phyloP scores from a whole-genome alignment of 1,140 invertebrate genomes.

The Apis dorsata region DNA sequence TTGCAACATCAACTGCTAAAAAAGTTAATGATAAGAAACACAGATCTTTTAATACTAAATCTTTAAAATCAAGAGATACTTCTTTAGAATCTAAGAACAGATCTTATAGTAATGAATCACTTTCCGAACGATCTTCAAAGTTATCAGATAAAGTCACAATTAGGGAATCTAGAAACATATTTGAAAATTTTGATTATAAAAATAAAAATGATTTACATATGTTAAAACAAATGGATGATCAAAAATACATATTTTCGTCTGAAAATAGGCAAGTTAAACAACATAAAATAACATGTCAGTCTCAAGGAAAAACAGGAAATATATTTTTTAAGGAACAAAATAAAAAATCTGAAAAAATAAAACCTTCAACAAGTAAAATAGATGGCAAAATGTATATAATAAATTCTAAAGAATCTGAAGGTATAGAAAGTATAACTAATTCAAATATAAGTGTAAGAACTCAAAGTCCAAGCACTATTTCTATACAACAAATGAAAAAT shows the following conservation, averaged over 20 bases:
- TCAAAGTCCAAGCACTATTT: conserved; percentile 50
- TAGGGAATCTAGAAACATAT: conserved; percentile 64
- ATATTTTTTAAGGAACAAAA: conserved; percentile 59
- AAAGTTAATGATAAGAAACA: conserved; percentile 73
- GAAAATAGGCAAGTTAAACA: conserved; percentile 63
- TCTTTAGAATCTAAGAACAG: conserved; percentile 65
- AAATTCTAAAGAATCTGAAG: conserved; percentile 68
- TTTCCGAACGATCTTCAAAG: conserved; percentile 60
- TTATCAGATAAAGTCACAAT: conserved; percentile 66
- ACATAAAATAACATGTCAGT: conserved; percentile 57
- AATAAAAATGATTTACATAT: conserved; percentile 64
- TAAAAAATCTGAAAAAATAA: conserved; percentile 72
- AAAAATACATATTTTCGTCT: conserved; percentile 59
- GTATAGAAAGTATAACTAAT: conserved; percentile 63
- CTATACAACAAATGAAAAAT: conserved; percentile 55
- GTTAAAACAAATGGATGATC: conserved; percentile 66
- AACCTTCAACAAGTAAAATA: conserved; percentile 65
- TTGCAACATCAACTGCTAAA: conserved; percentile 65
- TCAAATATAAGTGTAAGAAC: conserved; percentile 62
- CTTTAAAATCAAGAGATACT: conserved; percentile 66
- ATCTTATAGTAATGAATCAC: conserved; percentile 70
- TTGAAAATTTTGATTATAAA: conserved; percentile 62
- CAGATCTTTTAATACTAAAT: conserved; percentile 62
- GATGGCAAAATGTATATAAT: conserved; percentile 61
- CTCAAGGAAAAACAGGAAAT: conserved; percentile 56